A percentile compares a stretch with the other conserved stretches of the same genome.
phyloP scores from a whole-genome alignment of 1,140 invertebrate species.

The Elymnias hypermnestra region DNA sequence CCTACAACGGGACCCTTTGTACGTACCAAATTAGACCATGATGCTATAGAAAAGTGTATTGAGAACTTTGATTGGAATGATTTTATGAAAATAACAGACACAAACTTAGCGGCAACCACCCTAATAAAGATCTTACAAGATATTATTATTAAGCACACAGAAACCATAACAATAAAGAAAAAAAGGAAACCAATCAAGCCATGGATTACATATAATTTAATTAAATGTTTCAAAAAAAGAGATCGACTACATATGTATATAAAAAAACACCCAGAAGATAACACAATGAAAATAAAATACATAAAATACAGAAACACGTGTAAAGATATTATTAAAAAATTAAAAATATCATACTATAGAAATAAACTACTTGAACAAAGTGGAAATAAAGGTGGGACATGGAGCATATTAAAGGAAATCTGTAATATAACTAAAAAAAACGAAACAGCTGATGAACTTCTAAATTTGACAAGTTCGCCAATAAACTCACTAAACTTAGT shows the following conservation, averaged over 20 bases:
- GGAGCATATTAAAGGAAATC: constrained; percentile 4
- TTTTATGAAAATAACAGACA: not conserved
- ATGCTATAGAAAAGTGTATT: not conserved
- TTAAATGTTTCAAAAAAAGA: constrained; percentile 5
- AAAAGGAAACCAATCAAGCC: constrained; percentile 2
- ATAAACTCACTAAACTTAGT: not conserved
- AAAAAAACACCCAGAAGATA: constrained; percentile 3
- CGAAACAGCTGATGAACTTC: not conserved
- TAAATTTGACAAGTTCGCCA: not conserved
- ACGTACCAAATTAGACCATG: not conserved
- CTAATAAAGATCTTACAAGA: not conserved
- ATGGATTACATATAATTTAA: not conserved
- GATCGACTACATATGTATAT: not conserved
- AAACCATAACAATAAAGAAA: not conserved
- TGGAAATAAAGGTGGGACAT: constrained; percentile 1
- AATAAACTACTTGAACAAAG: not conserved
- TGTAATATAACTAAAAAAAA: not conserved
- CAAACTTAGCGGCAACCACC: not conserved
- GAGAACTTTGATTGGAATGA: constrained; percentile 1
- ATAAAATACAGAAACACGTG: constrained; percentile 1
- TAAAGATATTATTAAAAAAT: not conserved
- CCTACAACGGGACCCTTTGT: not conserved
- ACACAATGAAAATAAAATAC: not conserved
- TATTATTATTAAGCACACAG: constrained; percentile 1
- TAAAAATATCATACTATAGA: not conserved